Evolutionary conservation across 2,113 vertebrate species (phyloP).

Genomic region (Chauna torquata): DNA sequence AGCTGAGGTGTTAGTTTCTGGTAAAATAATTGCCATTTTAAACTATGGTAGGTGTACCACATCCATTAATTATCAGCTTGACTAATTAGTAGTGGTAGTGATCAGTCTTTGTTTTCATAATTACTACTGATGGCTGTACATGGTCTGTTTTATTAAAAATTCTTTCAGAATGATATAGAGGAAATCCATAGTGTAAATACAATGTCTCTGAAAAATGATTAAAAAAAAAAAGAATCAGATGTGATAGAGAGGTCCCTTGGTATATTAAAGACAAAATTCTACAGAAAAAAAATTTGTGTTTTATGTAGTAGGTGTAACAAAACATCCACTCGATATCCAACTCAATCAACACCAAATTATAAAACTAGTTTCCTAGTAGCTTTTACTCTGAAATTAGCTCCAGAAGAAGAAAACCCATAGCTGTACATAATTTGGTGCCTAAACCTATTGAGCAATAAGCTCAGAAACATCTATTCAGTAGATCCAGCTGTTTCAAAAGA

Average conservation of each 20-base stretch:
- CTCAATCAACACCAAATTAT: not conserved
- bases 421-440: not conserved
- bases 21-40: conserved; percentile 55
- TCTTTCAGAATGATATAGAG: conserved; percentile 8
- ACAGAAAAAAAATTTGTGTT: not conserved
- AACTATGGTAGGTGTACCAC: not conserved
- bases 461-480: not conserved
- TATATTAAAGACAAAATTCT: not conserved
- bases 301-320: not conserved
- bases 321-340: not conserved
- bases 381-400: not conserved
- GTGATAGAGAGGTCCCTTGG: not conserved
- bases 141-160: not conserved
- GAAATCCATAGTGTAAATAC: conserved; percentile 10
- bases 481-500: not conserved
- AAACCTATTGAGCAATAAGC: not conserved
- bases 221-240: not conserved
- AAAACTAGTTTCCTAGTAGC: not conserved
- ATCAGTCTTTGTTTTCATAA: conserved; percentile 65
- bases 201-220: not conserved
- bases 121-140: conserved; percentile 55
- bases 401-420: not conserved
- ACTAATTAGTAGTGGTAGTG: conserved; percentile 61
- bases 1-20: not conserved
- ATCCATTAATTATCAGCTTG: conserved; percentile 54